These are phyloP conservation scores for Brachionus calyciflorus DNA, from an alignment of 1,140 invertebrate species.

Conservation along the genomic window DNA sequence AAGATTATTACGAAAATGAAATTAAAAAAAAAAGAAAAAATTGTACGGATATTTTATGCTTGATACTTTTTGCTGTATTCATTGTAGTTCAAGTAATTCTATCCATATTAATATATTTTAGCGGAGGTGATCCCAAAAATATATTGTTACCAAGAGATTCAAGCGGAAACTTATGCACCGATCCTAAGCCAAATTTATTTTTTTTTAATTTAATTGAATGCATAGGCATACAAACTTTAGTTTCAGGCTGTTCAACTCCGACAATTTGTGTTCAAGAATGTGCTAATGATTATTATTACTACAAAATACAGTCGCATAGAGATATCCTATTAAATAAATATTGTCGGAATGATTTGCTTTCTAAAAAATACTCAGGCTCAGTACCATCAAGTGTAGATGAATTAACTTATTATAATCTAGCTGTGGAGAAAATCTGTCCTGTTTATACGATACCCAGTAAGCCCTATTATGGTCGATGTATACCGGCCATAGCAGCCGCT, in stretches of 20 bases:
- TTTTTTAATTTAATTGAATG: slow-evolving; percentile 42
- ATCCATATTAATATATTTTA: slow-evolving; percentile 21
- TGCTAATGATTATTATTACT: background rate
- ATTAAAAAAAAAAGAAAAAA: slow-evolving; percentile 32
- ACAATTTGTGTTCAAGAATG: slow-evolving; percentile 34
- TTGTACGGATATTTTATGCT: slow-evolving; percentile 26
- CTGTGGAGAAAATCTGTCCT: slow-evolving; percentile 13
- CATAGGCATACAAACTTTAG: background rate
- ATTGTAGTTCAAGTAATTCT: background rate
- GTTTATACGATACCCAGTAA: slow-evolving; percentile 11
- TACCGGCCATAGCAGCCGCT: background rate
- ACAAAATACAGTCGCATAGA: slow-evolving; percentile 5
- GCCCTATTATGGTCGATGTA: slow-evolving; percentile 29
- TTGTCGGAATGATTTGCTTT: background rate
- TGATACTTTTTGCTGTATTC: slow-evolving; percentile 15
- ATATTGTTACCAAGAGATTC: slow-evolving; percentile 23
- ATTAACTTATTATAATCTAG: background rate
- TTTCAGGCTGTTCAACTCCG: slow-evolving; percentile 15
- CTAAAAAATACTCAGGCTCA: background rate
- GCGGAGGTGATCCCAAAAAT: slow-evolving; percentile 14
- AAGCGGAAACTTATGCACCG: background rate
- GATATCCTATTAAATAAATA: background rate
- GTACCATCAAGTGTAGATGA: background rate
- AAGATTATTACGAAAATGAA: slow-evolving; percentile 18
- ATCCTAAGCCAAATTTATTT: background rate